These are phyloP conservation scores for Neopelma chrysocephalum DNA, from an alignment of 2,797 vertebrate species.

Conservation along the genomic window DNA sequence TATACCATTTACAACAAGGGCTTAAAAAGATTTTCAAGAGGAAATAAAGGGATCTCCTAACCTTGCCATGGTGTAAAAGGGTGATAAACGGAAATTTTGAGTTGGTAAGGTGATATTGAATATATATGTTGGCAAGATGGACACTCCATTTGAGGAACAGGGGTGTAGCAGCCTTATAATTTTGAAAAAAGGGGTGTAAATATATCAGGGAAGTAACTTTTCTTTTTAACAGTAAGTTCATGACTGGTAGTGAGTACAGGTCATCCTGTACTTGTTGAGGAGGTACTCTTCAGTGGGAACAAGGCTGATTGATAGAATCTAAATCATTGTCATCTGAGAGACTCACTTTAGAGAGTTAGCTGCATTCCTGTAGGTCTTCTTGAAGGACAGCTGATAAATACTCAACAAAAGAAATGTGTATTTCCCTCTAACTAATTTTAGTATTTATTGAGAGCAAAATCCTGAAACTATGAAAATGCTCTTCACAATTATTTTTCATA, in stretches of 20 bases:
- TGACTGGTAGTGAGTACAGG: neutral
- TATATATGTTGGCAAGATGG: neutral
- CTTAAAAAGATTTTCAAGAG: constrained; percentile 26
- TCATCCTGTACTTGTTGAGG: neutral
- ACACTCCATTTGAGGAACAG: neutral
- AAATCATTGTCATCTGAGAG: neutral
- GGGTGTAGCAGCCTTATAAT: neutral
- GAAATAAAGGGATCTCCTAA: constrained; percentile 39
- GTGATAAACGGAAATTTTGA: neutral
- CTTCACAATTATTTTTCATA: neutral
- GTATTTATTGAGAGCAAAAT: neutral
- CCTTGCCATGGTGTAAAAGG: neutral
- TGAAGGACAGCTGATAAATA: neutral
- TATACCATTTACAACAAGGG: constrained; percentile 3
- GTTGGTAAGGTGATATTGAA: neutral
- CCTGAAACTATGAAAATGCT: neutral
- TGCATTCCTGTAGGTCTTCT: neutral
- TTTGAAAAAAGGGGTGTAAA: neutral
- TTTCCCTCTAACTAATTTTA: neutral
- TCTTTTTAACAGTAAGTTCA: neutral
- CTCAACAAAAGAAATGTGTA: neutral
- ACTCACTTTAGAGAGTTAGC: neutral
- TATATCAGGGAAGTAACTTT: neutral
- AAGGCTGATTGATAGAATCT: neutral
- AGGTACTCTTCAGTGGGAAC: neutral